These are phyloP conservation scores for Bujurquina vittata DNA, from an alignment of 2,113 vertebrate species.

Conservation along the genomic window DNA sequence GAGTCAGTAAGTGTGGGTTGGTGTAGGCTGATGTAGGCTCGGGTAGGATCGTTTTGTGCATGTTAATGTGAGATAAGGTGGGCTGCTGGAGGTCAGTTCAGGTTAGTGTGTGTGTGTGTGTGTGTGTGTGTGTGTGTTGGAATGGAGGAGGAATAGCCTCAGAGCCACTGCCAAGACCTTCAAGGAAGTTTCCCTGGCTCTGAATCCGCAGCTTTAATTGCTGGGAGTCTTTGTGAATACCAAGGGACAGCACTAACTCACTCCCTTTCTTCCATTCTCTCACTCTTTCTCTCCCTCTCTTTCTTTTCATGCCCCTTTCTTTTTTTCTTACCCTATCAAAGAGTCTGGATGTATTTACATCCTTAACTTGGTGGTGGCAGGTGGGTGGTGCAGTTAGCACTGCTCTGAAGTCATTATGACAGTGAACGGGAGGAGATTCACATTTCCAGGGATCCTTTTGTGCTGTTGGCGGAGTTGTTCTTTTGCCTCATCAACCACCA, in stretches of 20 bases:
- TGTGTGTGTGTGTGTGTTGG: constrained; percentile 18
- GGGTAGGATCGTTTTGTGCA: neutral
- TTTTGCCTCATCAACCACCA: constrained; percentile 18
- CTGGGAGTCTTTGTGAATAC: constrained; percentile 57
- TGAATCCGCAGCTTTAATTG: constrained; percentile 60
- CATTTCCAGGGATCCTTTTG: constrained; percentile 39
- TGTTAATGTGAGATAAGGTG: constrained; percentile 19
- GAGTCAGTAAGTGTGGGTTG: constrained; percentile 39
- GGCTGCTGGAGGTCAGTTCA: constrained; percentile 31
- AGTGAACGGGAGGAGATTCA: constrained; percentile 32
- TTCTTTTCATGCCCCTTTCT: constrained; percentile 35
- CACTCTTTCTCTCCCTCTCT: constrained; percentile 2
- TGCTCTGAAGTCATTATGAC: constrained; percentile 39
- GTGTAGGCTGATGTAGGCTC: constrained; percentile 29
- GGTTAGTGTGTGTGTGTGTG: constrained; percentile 29
- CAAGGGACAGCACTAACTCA: constrained; percentile 50
- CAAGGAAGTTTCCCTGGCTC: constrained; percentile 53
- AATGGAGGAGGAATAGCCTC: constrained; percentile 32
- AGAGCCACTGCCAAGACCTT: constrained; percentile 61
- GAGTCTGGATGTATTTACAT: constrained; percentile 49
- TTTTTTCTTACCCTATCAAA: constrained; percentile 36
- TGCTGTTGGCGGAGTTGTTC: constrained; percentile 17
- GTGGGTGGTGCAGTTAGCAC: constrained; percentile 38
- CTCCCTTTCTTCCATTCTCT: constrained; percentile 43
- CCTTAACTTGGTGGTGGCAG: constrained; percentile 43